These are phyloP conservation scores for Acromyrmex heyeri DNA, from an alignment of 1,140 invertebrate species.

Conservation along the genomic window DNA sequence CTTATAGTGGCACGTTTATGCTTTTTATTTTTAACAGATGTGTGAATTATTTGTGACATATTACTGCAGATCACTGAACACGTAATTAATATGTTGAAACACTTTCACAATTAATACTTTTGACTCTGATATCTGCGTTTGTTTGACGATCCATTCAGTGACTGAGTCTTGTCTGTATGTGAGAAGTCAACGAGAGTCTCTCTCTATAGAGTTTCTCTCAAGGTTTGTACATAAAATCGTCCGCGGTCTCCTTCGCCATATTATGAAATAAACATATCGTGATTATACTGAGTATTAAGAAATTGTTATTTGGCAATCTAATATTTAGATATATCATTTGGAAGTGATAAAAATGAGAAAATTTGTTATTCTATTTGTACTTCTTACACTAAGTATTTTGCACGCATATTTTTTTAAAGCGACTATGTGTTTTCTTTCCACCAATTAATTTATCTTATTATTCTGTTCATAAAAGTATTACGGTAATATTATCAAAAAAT, in stretches of 20 bases:
- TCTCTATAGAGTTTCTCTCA: neutral
- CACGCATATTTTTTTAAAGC: too few relatives aligned
- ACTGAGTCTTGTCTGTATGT: neutral
- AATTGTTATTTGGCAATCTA: too few relatives aligned
- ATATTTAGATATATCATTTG: too few relatives aligned
- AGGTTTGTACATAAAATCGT: neutral
- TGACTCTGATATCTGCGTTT: neutral
- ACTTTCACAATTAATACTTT: neutral
- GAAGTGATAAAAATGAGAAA: too few relatives aligned
- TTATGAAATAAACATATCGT: neutral
- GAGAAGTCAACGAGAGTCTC: neutral
- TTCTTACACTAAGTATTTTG: too few relatives aligned
- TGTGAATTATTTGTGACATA: neutral
- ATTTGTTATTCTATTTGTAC: too few relatives aligned
- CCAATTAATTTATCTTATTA: too few relatives aligned
- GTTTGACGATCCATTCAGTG: neutral
- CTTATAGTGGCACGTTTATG: neutral
- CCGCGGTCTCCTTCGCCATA: neutral
- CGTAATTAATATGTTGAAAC: neutral
- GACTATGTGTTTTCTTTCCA: too few relatives aligned
- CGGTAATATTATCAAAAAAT: too few relatives aligned
- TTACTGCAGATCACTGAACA: neutral
- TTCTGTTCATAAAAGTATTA: too few relatives aligned
- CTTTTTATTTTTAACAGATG: neutral
- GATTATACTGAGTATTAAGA: neutral